These are phyloP conservation scores for Grammomys surdaster DNA, from an alignment of 2,113 vertebrate genomes.

Conservation along the genomic window DNA sequence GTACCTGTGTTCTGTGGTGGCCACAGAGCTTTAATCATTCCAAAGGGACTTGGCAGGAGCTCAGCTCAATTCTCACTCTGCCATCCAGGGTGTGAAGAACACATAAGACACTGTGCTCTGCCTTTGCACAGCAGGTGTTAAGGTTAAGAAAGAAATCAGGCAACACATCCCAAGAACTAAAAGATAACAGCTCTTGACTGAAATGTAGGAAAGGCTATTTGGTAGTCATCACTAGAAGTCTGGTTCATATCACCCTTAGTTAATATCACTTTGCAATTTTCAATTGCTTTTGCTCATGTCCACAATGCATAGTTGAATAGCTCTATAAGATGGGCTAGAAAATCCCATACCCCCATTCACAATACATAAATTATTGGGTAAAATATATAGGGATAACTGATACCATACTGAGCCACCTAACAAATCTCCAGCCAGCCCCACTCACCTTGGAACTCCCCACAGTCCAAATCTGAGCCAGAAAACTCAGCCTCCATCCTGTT, in stretches of 20 bases:
- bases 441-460: not conserved
- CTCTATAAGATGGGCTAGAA: not conserved
- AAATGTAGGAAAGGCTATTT: not conserved
- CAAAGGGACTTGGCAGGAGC: slow-evolving; percentile 10
- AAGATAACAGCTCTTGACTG: not conserved
- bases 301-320: not conserved
- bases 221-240: not conserved
- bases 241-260: not conserved
- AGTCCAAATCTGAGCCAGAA: not conserved
- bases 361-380: not conserved
- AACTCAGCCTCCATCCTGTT: not conserved
- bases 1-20: not conserved
- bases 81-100: slow-evolving; percentile 6
- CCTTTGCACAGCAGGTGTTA: not conserved
- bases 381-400: not conserved
- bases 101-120: not conserved
- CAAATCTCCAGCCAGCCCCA: not conserved
- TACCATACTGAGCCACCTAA: not conserved
- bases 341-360: not conserved
- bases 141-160: not conserved
- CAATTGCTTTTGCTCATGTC: not conserved
- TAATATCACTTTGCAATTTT: not conserved
- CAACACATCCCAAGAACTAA: not conserved
- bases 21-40: not conserved
- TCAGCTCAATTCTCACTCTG: slow-evolving; percentile 55